These are phyloP conservation scores for Papilio helenus DNA, from an alignment of 1,140 invertebrate species.

Conservation along the genomic window DNA sequence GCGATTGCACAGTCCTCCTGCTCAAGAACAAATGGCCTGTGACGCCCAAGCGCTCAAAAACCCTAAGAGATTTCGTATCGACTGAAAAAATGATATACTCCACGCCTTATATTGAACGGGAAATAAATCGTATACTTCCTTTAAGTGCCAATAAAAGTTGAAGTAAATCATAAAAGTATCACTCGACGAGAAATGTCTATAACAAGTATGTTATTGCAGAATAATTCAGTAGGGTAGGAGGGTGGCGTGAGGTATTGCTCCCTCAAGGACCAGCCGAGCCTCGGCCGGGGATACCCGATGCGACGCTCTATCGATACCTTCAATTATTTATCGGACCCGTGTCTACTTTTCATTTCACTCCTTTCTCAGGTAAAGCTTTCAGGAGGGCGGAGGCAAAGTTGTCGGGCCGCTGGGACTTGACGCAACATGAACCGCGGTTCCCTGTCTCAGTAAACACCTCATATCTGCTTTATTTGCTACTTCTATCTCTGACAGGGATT, in stretches of 20 bases:
- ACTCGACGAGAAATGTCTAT: conserved; percentile 78
- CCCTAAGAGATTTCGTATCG: conserved; percentile 63
- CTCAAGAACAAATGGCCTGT: conserved; percentile 65
- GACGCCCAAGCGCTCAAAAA: conserved; percentile 59
- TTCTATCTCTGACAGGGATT: conserved; percentile 58
- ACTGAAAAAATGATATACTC: conserved; percentile 78
- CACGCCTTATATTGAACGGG: conserved; percentile 77
- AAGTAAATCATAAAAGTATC: conserved; percentile 83
- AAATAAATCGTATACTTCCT: conserved; percentile 82
- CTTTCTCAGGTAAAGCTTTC: conserved; percentile 68
- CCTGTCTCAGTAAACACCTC: conserved; percentile 54
- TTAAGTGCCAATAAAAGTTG: conserved; percentile 83
- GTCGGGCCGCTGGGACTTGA: conserved; percentile 65
- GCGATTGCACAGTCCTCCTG: conserved; percentile 46
- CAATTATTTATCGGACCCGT: conserved; percentile 82
- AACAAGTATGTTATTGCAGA: conserved; percentile 82
- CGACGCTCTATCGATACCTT: conserved; percentile 78
- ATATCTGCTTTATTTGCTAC: conserved; percentile 49
- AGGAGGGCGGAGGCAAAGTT: conserved; percentile 66
- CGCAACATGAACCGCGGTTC: conserved; percentile 59
- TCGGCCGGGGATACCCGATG: conserved; percentile 65
- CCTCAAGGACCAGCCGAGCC: conserved; percentile 64
- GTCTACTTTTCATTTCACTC: conserved; percentile 81
- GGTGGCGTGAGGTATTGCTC: conserved; percentile 76
- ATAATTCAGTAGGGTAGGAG: conserved; percentile 78